Evolutionary conservation across 2,113 vertebrate genomes (phyloP), one percentile per base, ranked within the genome.

Genomic region (Scomber colias): DNA sequence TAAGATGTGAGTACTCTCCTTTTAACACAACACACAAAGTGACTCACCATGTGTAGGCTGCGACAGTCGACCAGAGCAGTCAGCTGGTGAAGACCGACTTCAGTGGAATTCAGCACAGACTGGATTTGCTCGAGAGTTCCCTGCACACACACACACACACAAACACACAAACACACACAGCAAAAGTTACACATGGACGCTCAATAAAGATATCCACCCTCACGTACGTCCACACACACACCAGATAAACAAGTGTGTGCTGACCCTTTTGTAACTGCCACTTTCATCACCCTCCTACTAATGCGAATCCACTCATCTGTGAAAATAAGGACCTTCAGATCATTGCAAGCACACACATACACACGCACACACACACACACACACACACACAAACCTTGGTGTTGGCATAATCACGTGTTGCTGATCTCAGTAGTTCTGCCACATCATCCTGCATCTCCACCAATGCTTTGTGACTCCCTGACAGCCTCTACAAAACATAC

Each of bases 401-500:
- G 90, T 91, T 94, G 13, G 97, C 95, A 45, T 95, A 84, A 40
- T 98, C 97, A 75, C 86, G 93, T 14, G 95, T 89, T 0, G 95
- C 94, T 4, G 94, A 97, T 86, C 80, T 94, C 90, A 97, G 92
- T 51, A 99, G 96, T 67, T 97, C 96, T 0, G 79, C 77, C 85
- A 97, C 95, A 9, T 96, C 92, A 59, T 97, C 97, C 82, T 99
- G 97, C 97, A 98, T 98, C 94, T 99, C 97, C 83, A 99, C 97
- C 94, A 99, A 83, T 0, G 96, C 96, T 88, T 98, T 97, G 94
- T 99, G 97, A 84, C 97, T 97, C 73, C 96, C 96, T 0, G 97
- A 98, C 92, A 99, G 95, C 92, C 96, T 97, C 97, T 99, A 87
- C 30, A 82, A 51, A 48, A 71, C 16, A 74, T 12, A 70, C 24